Evolutionary conservation across 2,113 vertebrate species (phyloP).

Genomic region (Platichthys flesus): DNA sequence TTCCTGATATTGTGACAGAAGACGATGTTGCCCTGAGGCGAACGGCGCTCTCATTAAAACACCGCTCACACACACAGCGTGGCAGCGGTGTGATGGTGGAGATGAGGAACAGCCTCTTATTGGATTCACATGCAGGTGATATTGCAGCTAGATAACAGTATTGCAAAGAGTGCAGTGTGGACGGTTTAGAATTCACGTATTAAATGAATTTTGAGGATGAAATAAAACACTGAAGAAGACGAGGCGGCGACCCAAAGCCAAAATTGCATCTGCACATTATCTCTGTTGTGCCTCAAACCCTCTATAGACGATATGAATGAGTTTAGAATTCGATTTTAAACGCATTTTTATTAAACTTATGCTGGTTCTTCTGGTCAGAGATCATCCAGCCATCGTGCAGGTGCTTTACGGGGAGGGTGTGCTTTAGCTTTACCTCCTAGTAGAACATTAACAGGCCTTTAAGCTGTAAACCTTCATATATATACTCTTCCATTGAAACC

Average conservation of each 20-base stretch:
- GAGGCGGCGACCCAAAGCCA: too few species aligned
- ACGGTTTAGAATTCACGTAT: too few species aligned
- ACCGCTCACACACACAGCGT: background rate
- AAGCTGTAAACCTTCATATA: background rate
- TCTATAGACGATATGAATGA: background rate
- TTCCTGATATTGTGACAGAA: background rate
- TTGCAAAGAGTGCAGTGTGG: background rate
- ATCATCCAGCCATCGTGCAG: background rate
- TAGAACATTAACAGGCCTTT: background rate
- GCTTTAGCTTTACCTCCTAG: background rate
- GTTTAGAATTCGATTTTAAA: background rate
- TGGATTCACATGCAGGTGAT: slow-evolving; percentile 5
- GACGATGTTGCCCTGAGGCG: background rate
- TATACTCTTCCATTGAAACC: too few species aligned
- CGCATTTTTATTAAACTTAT: background rate
- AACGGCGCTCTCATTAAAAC: background rate
- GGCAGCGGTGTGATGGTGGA: background rate
- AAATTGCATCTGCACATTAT: background rate
- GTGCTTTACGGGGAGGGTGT: background rate
- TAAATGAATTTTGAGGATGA: background rate
- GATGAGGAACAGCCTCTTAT: background rate
- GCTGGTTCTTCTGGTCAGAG: background rate
- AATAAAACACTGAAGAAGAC: background rate
- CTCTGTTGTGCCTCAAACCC: background rate
- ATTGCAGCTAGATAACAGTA: background rate